These are phyloP conservation scores for Anolis apletophallus DNA, from an alignment of 2,797 vertebrate genomes.

Conservation along the genomic window DNA sequence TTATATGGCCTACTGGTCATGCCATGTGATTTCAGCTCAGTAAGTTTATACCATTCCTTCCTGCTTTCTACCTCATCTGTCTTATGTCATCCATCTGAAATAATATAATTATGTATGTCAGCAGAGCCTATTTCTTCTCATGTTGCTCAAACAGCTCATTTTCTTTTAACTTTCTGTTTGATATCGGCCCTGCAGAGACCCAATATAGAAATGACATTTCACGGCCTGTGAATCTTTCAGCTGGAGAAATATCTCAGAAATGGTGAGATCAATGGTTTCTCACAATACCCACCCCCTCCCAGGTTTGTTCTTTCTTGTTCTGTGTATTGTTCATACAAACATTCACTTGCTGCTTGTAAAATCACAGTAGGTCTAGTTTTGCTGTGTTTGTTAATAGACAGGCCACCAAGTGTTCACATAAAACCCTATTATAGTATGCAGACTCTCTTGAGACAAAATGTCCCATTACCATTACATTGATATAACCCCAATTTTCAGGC, in stretches of 20 bases:
- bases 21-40: not conserved
- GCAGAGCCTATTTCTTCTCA: constrained; percentile 23
- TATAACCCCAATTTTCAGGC: constrained; percentile 57
- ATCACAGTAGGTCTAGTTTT: constrained; percentile 47
- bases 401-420: constrained; percentile 58
- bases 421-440: constrained; percentile 55
- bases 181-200: constrained; percentile 32
- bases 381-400: constrained; percentile 46
- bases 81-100: constrained; percentile 34
- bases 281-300: not conserved
- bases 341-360: constrained; percentile 66
- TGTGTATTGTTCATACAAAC: constrained; percentile 43
- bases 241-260: not conserved
- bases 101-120: not conserved
- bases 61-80: not conserved
- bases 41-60: constrained; percentile 14
- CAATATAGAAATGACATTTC: constrained; percentile 5
- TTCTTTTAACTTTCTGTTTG: constrained; percentile 23
- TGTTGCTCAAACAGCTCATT: constrained; percentile 26
- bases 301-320: not conserved
- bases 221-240: constrained; percentile 14
- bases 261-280: constrained; percentile 26
- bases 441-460: constrained; percentile 55
- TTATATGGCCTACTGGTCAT: not conserved
- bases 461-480: constrained; percentile 62